Base-by-base conservation (phyloP, 2,888 invertebrate species). In the Eristalinus aeneus region DNA sequence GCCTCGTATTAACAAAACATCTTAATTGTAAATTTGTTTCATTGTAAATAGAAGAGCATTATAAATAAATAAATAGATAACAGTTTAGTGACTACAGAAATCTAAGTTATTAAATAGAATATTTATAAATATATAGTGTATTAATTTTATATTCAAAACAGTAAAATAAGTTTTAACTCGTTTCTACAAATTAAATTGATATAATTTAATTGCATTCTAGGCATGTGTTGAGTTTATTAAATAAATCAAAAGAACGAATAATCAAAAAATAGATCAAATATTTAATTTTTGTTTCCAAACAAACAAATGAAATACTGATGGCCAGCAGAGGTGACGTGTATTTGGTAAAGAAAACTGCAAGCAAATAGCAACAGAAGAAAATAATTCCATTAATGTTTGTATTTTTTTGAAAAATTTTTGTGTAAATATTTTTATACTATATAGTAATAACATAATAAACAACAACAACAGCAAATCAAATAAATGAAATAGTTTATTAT, bases 391-490 rank as follows among this genome's bases (percentile, higher is more conserved):
- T 56, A 53, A n/a, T 56, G 16, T 73, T 81, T 64, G 39, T 65
- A 56, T 61, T 65, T 72, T 79, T 75, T 84, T 72, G 39, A 79
- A 75, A 67, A 61, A 74, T 72, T 39, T 56, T 68, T 90, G 90
- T 90, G 91, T 90, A 90, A 90, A 90, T 91, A 90, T 91, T 91
- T 91, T 90, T 90, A 90, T 91, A 88, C 82, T 75, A 87, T 87
- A 88, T 90, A 90, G 89, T 90, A 91, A 90, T 68, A 82, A 89
- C 89, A 89, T 90, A 88, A 88, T 12, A 87, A 78, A 39, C 39
- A 86, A 76, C 61, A 83, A 68, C 75, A 88, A 89, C 64, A 87
- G 86, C 53, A 90, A 89, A 89, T 23, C 58, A 46, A 63, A 31
- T 27, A 56, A 65, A 60, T 16, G 65, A 68, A 85, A 77, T 82